Base-by-base conservation (phyloP, 2,797 vertebrate genomes). In the Chromobotia macracanthus region DNA sequence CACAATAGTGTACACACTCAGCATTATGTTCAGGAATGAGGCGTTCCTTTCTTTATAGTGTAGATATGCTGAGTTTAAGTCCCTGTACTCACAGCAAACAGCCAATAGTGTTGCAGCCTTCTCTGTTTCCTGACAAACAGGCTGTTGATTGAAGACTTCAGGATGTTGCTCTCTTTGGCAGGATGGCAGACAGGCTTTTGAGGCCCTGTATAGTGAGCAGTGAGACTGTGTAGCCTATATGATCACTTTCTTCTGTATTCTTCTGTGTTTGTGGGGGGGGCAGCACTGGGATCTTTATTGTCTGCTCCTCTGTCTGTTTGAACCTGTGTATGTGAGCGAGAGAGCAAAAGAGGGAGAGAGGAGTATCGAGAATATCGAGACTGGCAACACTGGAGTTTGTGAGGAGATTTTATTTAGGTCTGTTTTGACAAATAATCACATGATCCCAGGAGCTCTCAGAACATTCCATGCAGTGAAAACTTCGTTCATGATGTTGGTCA, bases 141-240 rank as follows among this genome's bases (percentile, higher is more conserved):
- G 10, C 10, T 23, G 12, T 25, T 50, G 25, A 18, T 51, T 71
- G 51, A 53, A 53, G 7, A 18, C 21, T 7, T 21, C 10, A 12
- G 41, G 58, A 25, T 82, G 69, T 56, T 31, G 61, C n/a, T 55
- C 9, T 55, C 19, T 21, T 55, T 4, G 41, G 11, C 41, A 44
- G 41, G 41, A 38, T 16, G 18, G 28, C 50, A 73, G 79, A 68
- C 53, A 51, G 9, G 18, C 11, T 58, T 77, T 60, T 67, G 19
- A 66, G 46, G 41, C 71, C 78, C 72, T 83, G 61, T 55, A 69
- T 68, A 35, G 56, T 53, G 19, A 66, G 70, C 21, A 18, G 60
- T 28, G 1, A 68, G 61, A 79, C 75, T 63, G 56, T 80, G 80
- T 28, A 28, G 28, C 28, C 28, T 28, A 4, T 78, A 56, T 55